Evolutionary conservation across 2,888 invertebrate genomes (phyloP), one percentile per base, ranked within the genome.

Genomic region (Colletes collaris): DNA sequence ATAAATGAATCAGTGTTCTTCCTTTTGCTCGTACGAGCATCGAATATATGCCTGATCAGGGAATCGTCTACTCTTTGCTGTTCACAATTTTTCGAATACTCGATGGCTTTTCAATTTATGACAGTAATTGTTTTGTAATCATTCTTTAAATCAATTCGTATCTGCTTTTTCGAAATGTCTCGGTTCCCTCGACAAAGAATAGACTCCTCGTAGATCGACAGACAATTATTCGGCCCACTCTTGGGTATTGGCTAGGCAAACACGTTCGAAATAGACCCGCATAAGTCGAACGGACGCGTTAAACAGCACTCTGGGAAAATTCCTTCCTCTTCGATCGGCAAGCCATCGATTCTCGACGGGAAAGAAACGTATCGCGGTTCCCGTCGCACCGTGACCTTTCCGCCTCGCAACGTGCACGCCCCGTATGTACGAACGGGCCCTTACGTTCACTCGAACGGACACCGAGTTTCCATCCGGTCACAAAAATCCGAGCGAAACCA

Each of bases 401-500:
- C 75, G 64, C 49, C 40, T 59, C 63, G 59, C 50, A 55, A 64
- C 62, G 8, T 56, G 66, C 55, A 37, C 59, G 40, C 59, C 71
- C 19, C 37, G 44, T 8, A 46, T 10, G 8, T 46, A 10, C 44
- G 56, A 50, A 46, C 71, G 55, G 64, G 78, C 80, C 85, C 85
- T 85, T 81, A 85, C 88, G 81, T 86, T 88, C 86, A 86, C 85
- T 86, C 75, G 76, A 76, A 71, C 50, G 68, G 52, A 62, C 59
- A 64, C 52, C 62, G 52, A 35, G 62, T 70, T 72, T 52, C 63
- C 78, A 64, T 68, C 67, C 69, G 78, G 82, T 83, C 86, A 82
- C 71, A 87, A 89, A 90, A 88, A 90, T 87, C 67, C 60, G 55
- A 46, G 63, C 84, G 86, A 87, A 89, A 89, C 80, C 83, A 88